phyloP scores from a whole-genome alignment of 1,140 invertebrate species.

The Drosophila saltans region DNA sequence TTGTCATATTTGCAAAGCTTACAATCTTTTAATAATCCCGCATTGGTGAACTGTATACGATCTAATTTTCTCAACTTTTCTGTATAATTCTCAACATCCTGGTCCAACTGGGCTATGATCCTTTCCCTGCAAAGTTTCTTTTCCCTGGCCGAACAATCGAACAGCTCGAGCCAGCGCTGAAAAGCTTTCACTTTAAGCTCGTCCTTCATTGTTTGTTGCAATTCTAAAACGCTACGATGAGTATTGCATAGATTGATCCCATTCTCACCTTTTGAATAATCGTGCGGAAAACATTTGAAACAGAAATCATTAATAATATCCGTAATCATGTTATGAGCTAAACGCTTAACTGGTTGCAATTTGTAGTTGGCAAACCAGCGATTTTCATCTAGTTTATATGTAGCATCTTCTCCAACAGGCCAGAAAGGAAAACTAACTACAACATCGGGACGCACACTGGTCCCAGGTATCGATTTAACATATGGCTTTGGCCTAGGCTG shows the following conservation, averaged over 20 bases:
- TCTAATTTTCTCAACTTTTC: not conserved
- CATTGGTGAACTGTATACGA: not conserved
- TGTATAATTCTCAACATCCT: not conserved
- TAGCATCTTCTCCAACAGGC: not conserved
- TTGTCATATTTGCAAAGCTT: not conserved
- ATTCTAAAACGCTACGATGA: not conserved
- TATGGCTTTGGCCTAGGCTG: not conserved
- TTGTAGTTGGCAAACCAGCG: not conserved
- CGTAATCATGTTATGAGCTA: not conserved
- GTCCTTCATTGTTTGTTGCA: not conserved
- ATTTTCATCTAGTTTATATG: not conserved
- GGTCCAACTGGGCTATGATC: not conserved
- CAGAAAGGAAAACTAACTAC: constrained; percentile 1
- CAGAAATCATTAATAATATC: not conserved
- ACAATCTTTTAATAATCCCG: not conserved
- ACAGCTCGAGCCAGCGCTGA: not conserved
- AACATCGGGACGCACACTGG: not conserved
- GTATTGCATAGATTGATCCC: not conserved
- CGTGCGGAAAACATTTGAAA: not conserved
- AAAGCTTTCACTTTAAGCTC: not conserved
- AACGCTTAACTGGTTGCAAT: constrained; percentile 5
- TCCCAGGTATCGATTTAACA: not conserved
- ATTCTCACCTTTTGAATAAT: not conserved
- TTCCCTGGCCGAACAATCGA: not conserved
- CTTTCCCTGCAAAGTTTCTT: not conserved